Evolutionary conservation across 2,888 invertebrate genomes (phyloP), one percentile per base, ranked within the genome.

Genomic region (Neoscelio sp.): DNA sequence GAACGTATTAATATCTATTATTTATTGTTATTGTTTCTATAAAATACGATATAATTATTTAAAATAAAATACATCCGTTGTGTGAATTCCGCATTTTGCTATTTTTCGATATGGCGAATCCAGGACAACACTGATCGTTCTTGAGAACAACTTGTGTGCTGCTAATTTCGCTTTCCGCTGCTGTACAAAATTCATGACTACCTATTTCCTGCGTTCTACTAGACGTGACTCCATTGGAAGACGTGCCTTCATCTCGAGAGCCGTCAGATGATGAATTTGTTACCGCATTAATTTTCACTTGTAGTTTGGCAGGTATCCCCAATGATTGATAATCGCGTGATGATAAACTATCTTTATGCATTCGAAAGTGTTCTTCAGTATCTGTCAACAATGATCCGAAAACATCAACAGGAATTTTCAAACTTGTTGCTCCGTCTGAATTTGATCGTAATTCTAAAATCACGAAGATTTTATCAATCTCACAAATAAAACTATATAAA

Each of bases 381-480:
- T 93, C 92, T 71, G 91, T 89, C 17, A 95, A 89, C 3, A 93
- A 88, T 0, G 92, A 92, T 23, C 93, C 92, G 87, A 93, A 90
- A 85, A 94, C 89, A 89, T 95, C 90, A 81, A 93, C 88, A 5
- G 82, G 79, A 38, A 83, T 85, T 87, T 93, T 92, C 88, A 92
- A 88, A 88, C 91, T 89, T 2, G 77, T 68, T 26, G 93, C 92
- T 0, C 93, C 90, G 84, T 94, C 93, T 0, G 95, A 95, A 87
- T 95, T 95, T 0, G 95, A 95, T 82, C 95, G 92, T 0, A 93
- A 92, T 83, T 94, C 95, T 92, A 91, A 78, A 82, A 89, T 26
- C 5, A 62, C 38, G 8, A 33, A 7, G 4, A n/a, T n/a, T n/a
- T n/a, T n/a, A n/a, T n/a, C n/a, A n/a, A n/a, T n/a, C n/a, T n/a